Evolutionary conservation across 2,888 invertebrate genomes (phyloP).

Genomic region (Spicauda simplicius): DNA sequence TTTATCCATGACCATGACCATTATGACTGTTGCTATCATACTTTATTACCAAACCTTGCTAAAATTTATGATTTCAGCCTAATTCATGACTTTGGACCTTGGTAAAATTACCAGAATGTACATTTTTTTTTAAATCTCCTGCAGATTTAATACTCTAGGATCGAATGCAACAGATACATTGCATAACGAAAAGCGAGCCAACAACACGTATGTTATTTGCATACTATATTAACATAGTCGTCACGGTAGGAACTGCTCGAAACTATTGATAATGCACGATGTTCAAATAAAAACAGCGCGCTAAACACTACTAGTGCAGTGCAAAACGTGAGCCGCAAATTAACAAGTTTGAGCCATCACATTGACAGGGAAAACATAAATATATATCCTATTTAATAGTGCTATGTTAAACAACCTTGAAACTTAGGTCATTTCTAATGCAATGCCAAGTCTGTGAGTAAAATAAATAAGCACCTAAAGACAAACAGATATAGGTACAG

Average conservation of each 20-base stretch:
- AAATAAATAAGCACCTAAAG: too few relatives aligned
- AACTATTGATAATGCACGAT: background rate
- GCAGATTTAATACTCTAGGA: too few relatives aligned
- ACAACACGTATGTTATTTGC: background rate
- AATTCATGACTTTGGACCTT: too few relatives aligned
- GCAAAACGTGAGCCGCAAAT: constrained; percentile 4
- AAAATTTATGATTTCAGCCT: too few relatives aligned
- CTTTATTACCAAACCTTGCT: too few relatives aligned
- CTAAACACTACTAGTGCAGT: background rate
- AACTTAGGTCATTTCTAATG: too few relatives aligned
- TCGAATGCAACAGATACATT: background rate
- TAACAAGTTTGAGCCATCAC: background rate
- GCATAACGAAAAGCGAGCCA: background rate
- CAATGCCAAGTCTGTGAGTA: too few relatives aligned
- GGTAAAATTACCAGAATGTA: too few relatives aligned
- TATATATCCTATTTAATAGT: background rate
- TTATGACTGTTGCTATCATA: too few relatives aligned
- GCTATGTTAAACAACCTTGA: background rate
- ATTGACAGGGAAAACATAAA: background rate
- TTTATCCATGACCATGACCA: too few relatives aligned
- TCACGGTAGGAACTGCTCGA: background rate
- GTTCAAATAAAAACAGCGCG: constrained; percentile 8
- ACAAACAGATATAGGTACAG: too few relatives aligned
- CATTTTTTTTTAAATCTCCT: too few relatives aligned
- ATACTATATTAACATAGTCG: constrained; percentile 5